Base-by-base conservation (phyloP, 2,888 invertebrate species). In the Cheilosia urbana region DNA sequence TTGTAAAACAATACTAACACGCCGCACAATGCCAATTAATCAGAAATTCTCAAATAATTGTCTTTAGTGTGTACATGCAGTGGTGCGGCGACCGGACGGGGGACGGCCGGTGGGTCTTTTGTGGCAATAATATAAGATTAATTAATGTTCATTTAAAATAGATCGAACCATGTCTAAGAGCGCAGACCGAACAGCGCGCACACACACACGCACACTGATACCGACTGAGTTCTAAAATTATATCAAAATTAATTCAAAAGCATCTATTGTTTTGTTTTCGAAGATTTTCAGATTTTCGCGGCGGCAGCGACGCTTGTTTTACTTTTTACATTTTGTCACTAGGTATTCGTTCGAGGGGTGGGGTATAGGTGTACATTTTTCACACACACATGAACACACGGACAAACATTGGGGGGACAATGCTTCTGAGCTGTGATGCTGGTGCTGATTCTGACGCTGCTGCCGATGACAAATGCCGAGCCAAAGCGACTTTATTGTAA, bases 131-230 rank as follows among this genome's bases (percentile, higher is more conserved):
- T 85, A 85, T 72, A 81, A 85, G 76, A 85, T 81, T 85, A 85
- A 85, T 85, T 85, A 85, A 81, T 85, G 85, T 85, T 85, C 62
- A 85, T 85, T 85, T 85, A 85, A 85, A 85, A 85, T 85, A 85
- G 85, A 85, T 85, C 85, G 85, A 85, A 85, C 76, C 55, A 75
- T 81, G 72, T 85, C 76, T 84, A 75, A 75, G 62, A 63, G 19
- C 49, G 60, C 42, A 51, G 42, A 47, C 53, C 71, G 24, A 71
- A 17, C 19, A 62, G 15, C 57, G 7, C 60, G 9, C 34, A 53
- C 37, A 37, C 3, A 37, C 13, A 34, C 34, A 9, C 11, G 0
- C 4, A 13, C 37, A 9, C 37, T 13, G 13, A 13, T 13, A 24
- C 21, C 30, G 19, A 13, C 24, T 9, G 65, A 62, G 57, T 81